phyloP scores from a whole-genome alignment of 2,797 vertebrate genomes.

The Microctenopoma lineatum region DNA sequence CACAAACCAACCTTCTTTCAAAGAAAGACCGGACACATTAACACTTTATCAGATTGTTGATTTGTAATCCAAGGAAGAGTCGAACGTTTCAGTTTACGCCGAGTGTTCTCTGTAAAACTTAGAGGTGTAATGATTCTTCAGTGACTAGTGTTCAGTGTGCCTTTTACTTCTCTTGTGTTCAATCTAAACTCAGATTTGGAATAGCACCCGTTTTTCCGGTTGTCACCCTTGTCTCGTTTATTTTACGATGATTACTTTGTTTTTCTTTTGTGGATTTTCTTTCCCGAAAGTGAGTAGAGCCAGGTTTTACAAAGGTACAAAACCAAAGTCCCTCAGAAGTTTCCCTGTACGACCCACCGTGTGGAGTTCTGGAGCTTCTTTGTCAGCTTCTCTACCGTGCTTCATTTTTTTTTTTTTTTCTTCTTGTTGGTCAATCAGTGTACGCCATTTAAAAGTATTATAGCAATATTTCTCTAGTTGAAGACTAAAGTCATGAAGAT shows the following conservation, averaged over 20 bases:
- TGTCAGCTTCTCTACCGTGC: constrained; percentile 74
- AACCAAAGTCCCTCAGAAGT: constrained; percentile 95
- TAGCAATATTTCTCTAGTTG: constrained; percentile 95
- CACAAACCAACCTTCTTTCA: constrained; percentile 69
- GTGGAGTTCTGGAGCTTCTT: constrained; percentile 82
- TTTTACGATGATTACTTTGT: constrained; percentile 45
- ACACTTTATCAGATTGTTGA: constrained; percentile 64
- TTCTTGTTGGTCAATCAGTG: constrained; percentile 79
- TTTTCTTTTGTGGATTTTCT: constrained; percentile 34
- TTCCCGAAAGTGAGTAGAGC: constrained; percentile 73
- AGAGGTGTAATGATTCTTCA: constrained; percentile 82
- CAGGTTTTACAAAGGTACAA: constrained; percentile 89
- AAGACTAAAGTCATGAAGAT: constrained; percentile 82
- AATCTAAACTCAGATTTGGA: constrained; percentile 82
- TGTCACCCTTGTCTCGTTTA: constrained; percentile 58
- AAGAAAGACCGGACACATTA: constrained; percentile 71
- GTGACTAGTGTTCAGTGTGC: constrained; percentile 90
- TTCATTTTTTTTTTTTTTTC: constrained; percentile 1
- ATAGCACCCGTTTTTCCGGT: constrained; percentile 66
- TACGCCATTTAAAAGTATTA: constrained; percentile 91
- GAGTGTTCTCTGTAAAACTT: constrained; percentile 88
- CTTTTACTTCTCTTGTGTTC: constrained; percentile 84
- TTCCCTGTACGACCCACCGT: constrained; percentile 78
- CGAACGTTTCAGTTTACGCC: constrained; percentile 78
- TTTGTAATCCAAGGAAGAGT: constrained; percentile 59